Evolutionary conservation across 2,113 vertebrate species (phyloP).

Genomic region (Isurus oxyrinchus): DNA sequence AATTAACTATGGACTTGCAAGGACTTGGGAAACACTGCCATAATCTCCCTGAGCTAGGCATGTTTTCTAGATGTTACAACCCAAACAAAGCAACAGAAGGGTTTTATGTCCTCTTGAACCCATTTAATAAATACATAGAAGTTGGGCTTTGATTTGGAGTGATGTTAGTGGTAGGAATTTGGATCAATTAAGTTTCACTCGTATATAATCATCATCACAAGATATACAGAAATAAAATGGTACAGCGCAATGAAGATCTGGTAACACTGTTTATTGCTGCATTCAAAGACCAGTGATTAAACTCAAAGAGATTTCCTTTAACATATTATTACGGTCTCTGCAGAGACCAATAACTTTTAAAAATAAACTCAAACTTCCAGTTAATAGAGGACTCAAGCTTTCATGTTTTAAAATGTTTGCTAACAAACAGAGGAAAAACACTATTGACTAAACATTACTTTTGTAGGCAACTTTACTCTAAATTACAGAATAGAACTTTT

Average conservation of each 20-base stretch:
- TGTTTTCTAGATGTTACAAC: not conserved
- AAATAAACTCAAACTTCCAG: no score
- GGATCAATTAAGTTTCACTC: not conserved
- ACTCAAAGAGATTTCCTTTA: not conserved
- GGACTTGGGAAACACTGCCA: no score
- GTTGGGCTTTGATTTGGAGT: not conserved
- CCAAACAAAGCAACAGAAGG: not conserved
- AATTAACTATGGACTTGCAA: not conserved
- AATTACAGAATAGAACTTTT: no score
- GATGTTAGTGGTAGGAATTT: not conserved
- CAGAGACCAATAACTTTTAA: no score
- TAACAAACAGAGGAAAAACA: no score
- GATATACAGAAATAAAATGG: not conserved
- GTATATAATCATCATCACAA: not conserved
- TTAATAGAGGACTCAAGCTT: no score
- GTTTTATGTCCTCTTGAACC: not conserved
- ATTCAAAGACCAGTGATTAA: no score
- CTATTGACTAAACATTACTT: no score
- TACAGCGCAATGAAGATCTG: not conserved
- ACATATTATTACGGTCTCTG: no score
- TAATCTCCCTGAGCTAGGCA: not conserved
- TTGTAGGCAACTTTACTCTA: no score
- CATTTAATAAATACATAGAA: not conserved
- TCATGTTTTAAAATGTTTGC: no score
- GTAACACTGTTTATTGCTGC: not conserved